A percentile compares a stretch with the other conserved stretches of the same genome.
These are phyloP conservation scores for Harpagifer antarcticus DNA, from an alignment of 2,797 vertebrate species.

Conservation along the genomic window DNA sequence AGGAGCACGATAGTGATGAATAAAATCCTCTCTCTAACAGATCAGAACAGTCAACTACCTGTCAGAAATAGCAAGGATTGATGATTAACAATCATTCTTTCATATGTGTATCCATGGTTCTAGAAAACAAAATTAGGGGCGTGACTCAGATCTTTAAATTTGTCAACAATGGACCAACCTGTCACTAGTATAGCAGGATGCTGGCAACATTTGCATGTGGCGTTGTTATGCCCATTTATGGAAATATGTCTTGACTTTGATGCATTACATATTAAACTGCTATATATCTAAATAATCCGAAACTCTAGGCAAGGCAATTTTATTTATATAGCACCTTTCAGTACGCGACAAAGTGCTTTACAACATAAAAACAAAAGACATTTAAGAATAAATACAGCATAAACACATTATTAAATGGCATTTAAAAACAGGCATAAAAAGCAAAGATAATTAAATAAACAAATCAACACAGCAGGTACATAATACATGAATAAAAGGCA, in stretches of 20 bases:
- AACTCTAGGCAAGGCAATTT: neutral
- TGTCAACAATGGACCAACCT: slow-evolving; percentile 9
- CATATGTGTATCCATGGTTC: slow-evolving; percentile 12
- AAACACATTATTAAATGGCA: too few species aligned
- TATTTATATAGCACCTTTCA: too few species aligned
- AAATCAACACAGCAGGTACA: too few species aligned
- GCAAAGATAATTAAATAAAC: too few species aligned
- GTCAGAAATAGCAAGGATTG: slow-evolving; percentile 25
- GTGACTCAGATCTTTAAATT: slow-evolving; percentile 26
- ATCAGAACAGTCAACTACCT: slow-evolving; percentile 17
- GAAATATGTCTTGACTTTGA: neutral
- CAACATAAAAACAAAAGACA: too few species aligned
- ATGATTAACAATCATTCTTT: slow-evolving; percentile 22
- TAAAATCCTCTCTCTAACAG: neutral
- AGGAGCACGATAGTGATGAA: slow-evolving; percentile 11
- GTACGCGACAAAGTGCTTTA: too few species aligned
- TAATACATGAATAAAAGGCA: too few species aligned
- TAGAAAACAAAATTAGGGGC: slow-evolving; percentile 12
- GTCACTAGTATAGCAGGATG: slow-evolving; percentile 19
- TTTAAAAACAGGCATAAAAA: too few species aligned
- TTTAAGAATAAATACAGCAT: too few species aligned
- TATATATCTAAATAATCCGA: neutral
- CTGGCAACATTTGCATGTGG: slow-evolving; percentile 10
- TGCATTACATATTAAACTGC: neutral
- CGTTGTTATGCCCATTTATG: neutral